phyloP scores from a whole-genome alignment of 2,888 invertebrate species.

The Stenoptilia bipunctidactyla region DNA sequence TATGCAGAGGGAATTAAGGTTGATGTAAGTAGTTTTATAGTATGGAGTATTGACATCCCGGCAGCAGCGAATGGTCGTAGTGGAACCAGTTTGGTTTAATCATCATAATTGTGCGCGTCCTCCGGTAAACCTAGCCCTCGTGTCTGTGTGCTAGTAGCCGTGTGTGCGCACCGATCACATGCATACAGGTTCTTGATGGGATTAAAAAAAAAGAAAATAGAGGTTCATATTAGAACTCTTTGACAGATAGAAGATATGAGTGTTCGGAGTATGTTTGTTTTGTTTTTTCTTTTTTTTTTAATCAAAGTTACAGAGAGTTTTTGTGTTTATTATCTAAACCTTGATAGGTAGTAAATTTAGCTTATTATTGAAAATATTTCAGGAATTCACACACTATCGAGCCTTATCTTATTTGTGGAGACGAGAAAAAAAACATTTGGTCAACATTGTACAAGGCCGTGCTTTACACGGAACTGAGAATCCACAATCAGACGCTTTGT shows the following conservation, averaged over 20 bases:
- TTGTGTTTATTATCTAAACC: too few relatives aligned
- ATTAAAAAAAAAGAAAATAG: too few relatives aligned
- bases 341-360: too few relatives aligned
- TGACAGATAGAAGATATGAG: too few relatives aligned
- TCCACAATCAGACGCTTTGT: constrained; percentile 19
- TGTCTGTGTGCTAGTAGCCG: constrained; percentile 23
- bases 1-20: too few relatives aligned
- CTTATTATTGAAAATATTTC: not conserved
- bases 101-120: constrained; percentile 61
- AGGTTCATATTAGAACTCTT: too few relatives aligned
- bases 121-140: constrained; percentile 54
- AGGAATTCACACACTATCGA: constrained; percentile 15
- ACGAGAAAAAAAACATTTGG: constrained; percentile 43
- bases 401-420: constrained; percentile 40
- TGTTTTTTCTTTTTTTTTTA: too few relatives aligned
- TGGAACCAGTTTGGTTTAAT: constrained; percentile 65
- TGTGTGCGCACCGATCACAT: constrained; percentile 17
- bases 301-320: too few relatives aligned
- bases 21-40: too few relatives aligned
- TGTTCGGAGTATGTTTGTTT: too few relatives aligned
- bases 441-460: constrained; percentile 53
- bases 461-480: constrained; percentile 42
- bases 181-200: constrained; percentile 5
- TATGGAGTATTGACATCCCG: constrained; percentile 27
- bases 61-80: constrained; percentile 29